Conservation (phyloP, 2,888 invertebrate species). For the Arctia plantaginis region DNA sequence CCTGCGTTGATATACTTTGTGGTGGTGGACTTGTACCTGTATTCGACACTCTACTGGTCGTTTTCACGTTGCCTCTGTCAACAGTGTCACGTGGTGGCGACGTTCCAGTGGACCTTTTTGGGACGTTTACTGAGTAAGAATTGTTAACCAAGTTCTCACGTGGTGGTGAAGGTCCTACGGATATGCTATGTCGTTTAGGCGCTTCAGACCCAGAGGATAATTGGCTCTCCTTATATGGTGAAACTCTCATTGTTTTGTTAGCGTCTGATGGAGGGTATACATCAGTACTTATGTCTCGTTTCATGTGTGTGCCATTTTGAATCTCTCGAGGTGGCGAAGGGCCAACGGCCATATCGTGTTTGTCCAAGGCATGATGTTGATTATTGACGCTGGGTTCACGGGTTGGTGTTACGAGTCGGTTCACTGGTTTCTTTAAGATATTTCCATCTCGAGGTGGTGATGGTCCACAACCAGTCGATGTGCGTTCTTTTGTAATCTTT, state of each 20-base stretch:
- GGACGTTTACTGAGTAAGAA: conserved; percentile 54
- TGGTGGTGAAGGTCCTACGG: conserved; percentile 76
- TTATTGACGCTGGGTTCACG: conserved; percentile 62
- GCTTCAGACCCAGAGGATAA: conserved; percentile 41
- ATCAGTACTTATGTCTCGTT: conserved; percentile 44
- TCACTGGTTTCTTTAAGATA: conserved; percentile 52
- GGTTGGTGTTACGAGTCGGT: conserved; percentile 80
- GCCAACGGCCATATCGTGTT: conserved; percentile 78
- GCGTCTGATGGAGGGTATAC: conserved; percentile 53
- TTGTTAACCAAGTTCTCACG: conserved; percentile 69
- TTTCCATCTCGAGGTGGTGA: conserved; percentile 86
- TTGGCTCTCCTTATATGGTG: conserved; percentile 55
- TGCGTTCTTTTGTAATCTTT: conserved; percentile 67
- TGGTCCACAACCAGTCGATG: conserved; percentile 88
- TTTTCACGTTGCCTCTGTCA: conserved; percentile 54
- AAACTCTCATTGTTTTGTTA: conserved; percentile 52
- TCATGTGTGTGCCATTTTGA: conserved; percentile 33
- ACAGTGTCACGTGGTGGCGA: conserved; percentile 71
- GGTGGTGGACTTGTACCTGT: conserved; percentile 95
- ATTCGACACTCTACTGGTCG: conserved; percentile 78
- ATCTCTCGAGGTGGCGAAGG: conserved; percentile 77
- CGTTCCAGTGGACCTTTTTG: conserved; percentile 84
- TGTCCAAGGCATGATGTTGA: conserved; percentile 46
- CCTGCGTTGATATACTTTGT: conserved; percentile 95
- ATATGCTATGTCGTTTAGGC: conserved; percentile 67